Conservation (phyloP, 2,113 vertebrate species). For the chimpanzee (Pan troglodytes) region NHGRI_mPanTro3-v2.1_pri NC_072415.2:78824501-78825000, state of each 20-base stretch:
- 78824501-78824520: neutral
- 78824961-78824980: neutral
- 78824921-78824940: neutral
- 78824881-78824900: neutral
- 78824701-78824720: neutral
- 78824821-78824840: neutral
- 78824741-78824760: neutral
- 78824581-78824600: neutral
- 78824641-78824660: neutral
- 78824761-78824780: neutral
- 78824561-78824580: neutral
- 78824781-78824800: neutral
- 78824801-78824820: neutral
- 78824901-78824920: neutral
- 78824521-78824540: neutral
- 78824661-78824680: neutral
- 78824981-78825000: neutral
- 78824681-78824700: too few species aligned
- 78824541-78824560: neutral
- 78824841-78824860: neutral
- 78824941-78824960: neutral
- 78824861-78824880: neutral
- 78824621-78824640: conserved; percentile 15
- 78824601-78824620: conserved; percentile 2
- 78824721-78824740: neutral